Conservation (phyloP, 1,140 invertebrate species). For the Argopecten irradians region DNA sequence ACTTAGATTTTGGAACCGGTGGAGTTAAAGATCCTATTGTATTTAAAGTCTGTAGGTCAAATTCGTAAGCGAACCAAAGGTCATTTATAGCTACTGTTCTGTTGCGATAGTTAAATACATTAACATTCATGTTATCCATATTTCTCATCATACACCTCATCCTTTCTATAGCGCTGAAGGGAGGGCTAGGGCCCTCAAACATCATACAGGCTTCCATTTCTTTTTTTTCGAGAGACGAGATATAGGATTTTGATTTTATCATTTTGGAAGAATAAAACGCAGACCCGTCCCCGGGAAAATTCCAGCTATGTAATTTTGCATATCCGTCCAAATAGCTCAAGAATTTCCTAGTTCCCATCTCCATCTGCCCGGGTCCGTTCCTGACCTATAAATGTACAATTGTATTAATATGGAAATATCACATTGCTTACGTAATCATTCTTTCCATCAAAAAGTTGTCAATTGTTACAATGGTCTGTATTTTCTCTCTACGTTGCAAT, state of each 20-base stretch:
- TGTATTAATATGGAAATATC: background rate
- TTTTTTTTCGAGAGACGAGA: constrained; percentile 55
- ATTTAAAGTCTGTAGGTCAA: constrained; percentile 53
- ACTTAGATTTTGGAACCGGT: background rate
- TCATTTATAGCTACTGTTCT: constrained; percentile 65
- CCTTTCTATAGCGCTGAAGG: constrained; percentile 60
- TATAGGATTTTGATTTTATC: constrained; percentile 64
- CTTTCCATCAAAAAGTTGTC: no score
- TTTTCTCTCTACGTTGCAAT: no score
- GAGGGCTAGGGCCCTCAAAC: constrained; percentile 64
- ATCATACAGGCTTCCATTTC: constrained; percentile 69
- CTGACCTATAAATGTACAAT: constrained; percentile 66
- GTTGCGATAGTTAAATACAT: constrained; percentile 61
- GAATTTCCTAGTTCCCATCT: constrained; percentile 62
- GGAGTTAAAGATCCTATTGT: constrained; percentile 53
- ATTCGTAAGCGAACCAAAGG: constrained; percentile 70
- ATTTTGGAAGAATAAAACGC: constrained; percentile 68
- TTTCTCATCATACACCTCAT: constrained; percentile 60
- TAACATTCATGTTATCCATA: constrained; percentile 74
- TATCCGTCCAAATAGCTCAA: constrained; percentile 71
- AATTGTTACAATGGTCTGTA: no score
- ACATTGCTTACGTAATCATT: background rate
- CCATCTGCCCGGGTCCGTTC: constrained; percentile 69
- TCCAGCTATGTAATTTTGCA: constrained; percentile 69
- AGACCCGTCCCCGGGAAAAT: constrained; percentile 62